Base-by-base conservation (phyloP, 64 coral and sea anemone genomes). In the Pocillopora verrucosa region DNA sequence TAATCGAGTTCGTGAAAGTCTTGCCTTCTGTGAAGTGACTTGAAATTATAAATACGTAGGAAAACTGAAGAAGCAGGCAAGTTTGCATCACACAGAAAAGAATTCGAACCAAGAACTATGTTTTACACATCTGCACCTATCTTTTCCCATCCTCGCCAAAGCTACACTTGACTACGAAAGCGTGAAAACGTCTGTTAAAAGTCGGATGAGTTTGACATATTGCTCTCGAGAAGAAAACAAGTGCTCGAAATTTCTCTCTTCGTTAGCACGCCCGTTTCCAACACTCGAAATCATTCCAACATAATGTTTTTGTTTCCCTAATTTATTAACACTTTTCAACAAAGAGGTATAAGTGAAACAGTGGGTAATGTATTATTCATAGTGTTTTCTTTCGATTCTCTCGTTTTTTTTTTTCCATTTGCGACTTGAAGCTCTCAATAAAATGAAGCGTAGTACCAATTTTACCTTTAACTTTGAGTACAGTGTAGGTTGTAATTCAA, bases 281-380 rank as follows among this genome's bases (percentile, higher is more conserved):
- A 25, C 82, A 25, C 20, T 68, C 34, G 17, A 72, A 85, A 70
- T 72, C 41, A 25, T n/a, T 37, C 82, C 35, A 60, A 72, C 61
- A 73, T 51, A 72, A 85, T 70, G n/a, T 36, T 72, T 72, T 56
- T 85, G 82, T 85, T 85, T 85, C 82, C 13, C 64, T 41, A 85
- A 57, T 37, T 56, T 24, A 85, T 85, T 85, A 85, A 85, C 82
- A 85, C 82, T 85, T 72, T 85, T 70, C 34, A 72, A 85, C 82
- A 85, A 85, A 85, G 82, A 57, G 36, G 64, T 15, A 72, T 38
- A 72, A 85, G 82, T 72, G 65, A 72, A 85, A 57, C 56, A 14
- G 65, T 72, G 37, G 38, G 34, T 63, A 62, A 85, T 85, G 82
- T 85, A 72, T 85, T 85, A 85, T 85, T 85, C 82, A 85, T 85